A percentile compares a stretch with the other conserved stretches of the same genome.
These are phyloP conservation scores for Picathartes gymnocephalus DNA, from an alignment of 2,113 vertebrate genomes.

Conservation along the genomic window DNA sequence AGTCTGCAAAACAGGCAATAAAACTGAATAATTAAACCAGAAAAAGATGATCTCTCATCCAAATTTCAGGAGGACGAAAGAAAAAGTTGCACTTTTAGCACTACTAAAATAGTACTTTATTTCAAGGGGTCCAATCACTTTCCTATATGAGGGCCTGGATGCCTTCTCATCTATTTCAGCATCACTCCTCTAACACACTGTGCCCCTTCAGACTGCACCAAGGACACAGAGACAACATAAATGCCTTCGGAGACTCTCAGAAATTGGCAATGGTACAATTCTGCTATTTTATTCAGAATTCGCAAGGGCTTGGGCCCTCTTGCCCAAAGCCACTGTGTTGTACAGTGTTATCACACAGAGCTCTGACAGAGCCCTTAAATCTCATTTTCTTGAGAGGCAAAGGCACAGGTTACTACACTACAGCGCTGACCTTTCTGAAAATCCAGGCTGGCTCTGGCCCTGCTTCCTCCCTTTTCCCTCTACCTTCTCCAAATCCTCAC, in stretches of 20 bases:
- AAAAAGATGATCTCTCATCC: not conserved
- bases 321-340: not conserved
- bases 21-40: not conserved
- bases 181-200: not conserved
- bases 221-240: not conserved
- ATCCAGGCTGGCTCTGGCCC: not conserved
- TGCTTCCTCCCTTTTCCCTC: not conserved
- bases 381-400: not conserved
- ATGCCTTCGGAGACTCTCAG: not conserved
- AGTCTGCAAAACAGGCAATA: not conserved
- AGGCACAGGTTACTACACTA: not conserved
- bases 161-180: not conserved
- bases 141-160: not conserved
- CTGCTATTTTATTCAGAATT: not conserved
- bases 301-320: not conserved
- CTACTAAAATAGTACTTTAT: not conserved
- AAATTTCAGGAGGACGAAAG: not conserved
- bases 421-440: not conserved
- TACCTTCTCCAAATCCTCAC: not conserved
- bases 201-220: not conserved
- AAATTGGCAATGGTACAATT: not conserved
- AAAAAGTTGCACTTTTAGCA: not conserved
- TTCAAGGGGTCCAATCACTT: not conserved
- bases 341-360: not conserved
- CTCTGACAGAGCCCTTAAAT: not conserved